Evolutionary conservation across 1,140 invertebrate species (phyloP), one percentile per base, ranked within the genome.

Genomic region (Caenorhabditis briggsae): DNA sequence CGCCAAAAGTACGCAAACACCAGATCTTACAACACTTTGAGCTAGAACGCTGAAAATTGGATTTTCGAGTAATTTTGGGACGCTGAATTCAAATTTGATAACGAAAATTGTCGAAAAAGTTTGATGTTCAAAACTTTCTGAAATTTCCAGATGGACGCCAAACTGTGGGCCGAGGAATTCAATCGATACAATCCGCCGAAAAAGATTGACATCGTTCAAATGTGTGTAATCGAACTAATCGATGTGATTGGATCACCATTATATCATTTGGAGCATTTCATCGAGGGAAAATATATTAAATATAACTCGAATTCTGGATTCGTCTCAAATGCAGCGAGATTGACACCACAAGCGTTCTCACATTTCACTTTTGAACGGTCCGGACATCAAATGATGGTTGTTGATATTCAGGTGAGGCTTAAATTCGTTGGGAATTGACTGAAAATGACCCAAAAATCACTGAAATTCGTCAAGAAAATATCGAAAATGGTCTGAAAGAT

Each of bases 251-350:
- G 93, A 0, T 91, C 92, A 48, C 94, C 94, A 7, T 88, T 94
- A 2, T 95, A 92, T 90, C 94, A 95, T 88, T 90, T 95, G 78
- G 94, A 95, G 90, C 94, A 94, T 88, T 95, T 93, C 89, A 95
- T 95, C 74, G 94, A 94, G 88, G 94, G 94, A 18, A 90, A 94
- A 43, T 95, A 95, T 89, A 93, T 94, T 83, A 95, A 95, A 90
- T 95, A 95, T 91, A 95, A 95, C 90, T 94, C 94, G 6, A 95
- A 95, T 90, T 94, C 94, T 64, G 94, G 94, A 25, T 95, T 94
- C 92, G 94, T 95, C 3, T 94, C 94, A 33, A 93, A 94, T 53
- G 92, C 92, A 16, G 85, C 93, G 41, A 91, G 94, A 59, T 92
- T 93, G 25, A 95, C 94, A 16, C 94, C 94, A 85, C 94, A 94